phyloP scores from a whole-genome alignment of 2,113 vertebrate species.

The Protobothrops flavoviridis region DNA sequence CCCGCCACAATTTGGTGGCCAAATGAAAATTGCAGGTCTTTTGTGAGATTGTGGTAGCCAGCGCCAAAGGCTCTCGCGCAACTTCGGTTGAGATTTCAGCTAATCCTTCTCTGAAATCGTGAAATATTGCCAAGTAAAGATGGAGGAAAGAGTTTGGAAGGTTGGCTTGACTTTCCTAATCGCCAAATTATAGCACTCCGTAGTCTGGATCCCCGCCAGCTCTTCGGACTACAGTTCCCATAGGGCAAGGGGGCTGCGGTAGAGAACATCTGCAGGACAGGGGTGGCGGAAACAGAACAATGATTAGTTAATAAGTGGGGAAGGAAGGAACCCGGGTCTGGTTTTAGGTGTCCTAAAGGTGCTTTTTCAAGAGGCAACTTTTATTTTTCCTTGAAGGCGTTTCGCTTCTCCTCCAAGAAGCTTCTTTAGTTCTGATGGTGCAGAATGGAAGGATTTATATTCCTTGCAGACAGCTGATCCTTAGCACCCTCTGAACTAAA shows the following conservation, averaged over 20 bases:
- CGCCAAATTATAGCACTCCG: neutral
- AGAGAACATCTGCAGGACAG: neutral
- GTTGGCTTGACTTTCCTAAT: neutral
- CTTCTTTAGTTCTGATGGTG: neutral
- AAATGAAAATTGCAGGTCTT: neutral
- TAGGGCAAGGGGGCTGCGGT: neutral
- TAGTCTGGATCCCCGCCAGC: neutral
- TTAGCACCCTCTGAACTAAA: neutral
- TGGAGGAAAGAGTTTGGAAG: neutral
- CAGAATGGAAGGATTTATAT: neutral
- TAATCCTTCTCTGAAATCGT: neutral
- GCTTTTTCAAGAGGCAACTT: neutral
- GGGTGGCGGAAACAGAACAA: neutral
- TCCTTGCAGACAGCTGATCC: neutral
- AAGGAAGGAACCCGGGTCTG: too few species aligned
- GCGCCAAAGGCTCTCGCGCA: neutral
- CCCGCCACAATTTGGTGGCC: neutral
- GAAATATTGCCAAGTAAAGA: neutral
- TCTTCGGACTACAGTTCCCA: neutral
- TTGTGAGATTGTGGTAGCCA: neutral
- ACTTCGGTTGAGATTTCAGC: neutral
- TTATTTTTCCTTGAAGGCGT: neutral
- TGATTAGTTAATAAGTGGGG: neutral
- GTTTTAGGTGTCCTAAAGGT: neutral
- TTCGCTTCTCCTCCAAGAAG: neutral